Conservation (phyloP, 2,888 invertebrate species). For the Stenodera caucasica region DNA sequence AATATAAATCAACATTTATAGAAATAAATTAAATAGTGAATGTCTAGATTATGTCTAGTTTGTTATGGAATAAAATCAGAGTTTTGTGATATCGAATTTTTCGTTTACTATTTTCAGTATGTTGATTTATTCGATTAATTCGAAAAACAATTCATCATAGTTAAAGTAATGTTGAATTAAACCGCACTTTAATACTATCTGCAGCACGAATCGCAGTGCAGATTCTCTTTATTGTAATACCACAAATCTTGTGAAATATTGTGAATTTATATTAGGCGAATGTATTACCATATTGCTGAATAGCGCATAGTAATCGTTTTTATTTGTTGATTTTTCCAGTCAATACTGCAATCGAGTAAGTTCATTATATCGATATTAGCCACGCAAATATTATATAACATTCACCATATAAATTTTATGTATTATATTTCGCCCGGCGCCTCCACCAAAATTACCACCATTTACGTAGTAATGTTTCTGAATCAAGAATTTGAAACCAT, state of each 20-base stretch:
- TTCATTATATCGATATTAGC: no score
- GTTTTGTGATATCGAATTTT: no score
- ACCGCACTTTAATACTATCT: constrained; percentile 7
- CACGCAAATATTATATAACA: no score
- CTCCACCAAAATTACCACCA: not conserved
- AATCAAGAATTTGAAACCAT: no score
- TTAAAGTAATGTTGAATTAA: constrained; percentile 10
- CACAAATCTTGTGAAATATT: constrained; percentile 17
- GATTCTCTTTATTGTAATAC: constrained; percentile 16
- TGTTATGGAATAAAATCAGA: no score
- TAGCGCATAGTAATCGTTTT: not conserved
- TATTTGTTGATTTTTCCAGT: not conserved
- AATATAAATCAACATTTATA: no score
- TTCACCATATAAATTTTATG: no score
- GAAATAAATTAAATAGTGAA: no score
- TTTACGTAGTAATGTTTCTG: no score
- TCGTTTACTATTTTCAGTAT: constrained; percentile 8
- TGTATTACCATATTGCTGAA: constrained; percentile 10
- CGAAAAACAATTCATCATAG: constrained; percentile 11
- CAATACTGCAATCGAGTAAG: not conserved
- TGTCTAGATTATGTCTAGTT: no score
- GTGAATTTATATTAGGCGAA: constrained; percentile 13
- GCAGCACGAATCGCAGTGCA: constrained; percentile 21
- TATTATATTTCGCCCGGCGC: not conserved
- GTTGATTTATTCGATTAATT: not conserved